phyloP scores from a whole-genome alignment of 2,113 vertebrate species.

The Callocephalon fimbriatum region DNA sequence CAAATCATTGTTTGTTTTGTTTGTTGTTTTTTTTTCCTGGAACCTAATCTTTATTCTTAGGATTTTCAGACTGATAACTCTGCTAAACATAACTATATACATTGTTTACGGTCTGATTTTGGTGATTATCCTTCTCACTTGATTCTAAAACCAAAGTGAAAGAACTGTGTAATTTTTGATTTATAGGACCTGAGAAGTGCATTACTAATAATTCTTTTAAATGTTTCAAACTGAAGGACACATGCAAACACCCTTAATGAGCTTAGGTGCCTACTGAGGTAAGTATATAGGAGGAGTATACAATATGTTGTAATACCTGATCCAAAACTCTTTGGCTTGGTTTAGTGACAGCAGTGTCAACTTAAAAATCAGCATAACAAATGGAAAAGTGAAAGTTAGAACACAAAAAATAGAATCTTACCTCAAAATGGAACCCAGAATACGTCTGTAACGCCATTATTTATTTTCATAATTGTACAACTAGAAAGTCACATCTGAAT shows the following conservation, averaged over 20 bases:
- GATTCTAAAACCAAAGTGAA: neutral
- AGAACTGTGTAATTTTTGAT: neutral
- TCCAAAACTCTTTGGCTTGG: neutral
- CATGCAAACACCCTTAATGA: neutral
- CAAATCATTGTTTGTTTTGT: neutral
- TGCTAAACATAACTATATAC: neutral
- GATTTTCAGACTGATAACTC: neutral
- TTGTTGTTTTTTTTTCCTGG: neutral
- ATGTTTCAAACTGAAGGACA: neutral
- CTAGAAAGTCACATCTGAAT: neutral
- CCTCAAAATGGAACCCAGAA: neutral
- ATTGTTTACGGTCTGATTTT: neutral
- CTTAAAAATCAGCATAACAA: neutral
- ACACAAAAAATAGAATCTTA: neutral
- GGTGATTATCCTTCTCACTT: neutral
- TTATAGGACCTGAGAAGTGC: neutral
- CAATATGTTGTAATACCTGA: neutral
- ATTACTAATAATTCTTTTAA: neutral
- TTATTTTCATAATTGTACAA: neutral
- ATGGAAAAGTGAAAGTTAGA: neutral
- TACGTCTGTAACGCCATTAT: neutral
- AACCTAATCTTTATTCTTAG: conserved; percentile 21
- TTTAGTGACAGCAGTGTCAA: neutral
- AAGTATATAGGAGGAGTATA: neutral
- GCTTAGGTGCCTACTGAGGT: neutral